Percentiles rank a stretch among this genome's conserved stretches.
These are phyloP conservation scores for Carlito syrichta DNA, from an alignment of 2,113 vertebrate species.

Conservation along the genomic window DNA sequence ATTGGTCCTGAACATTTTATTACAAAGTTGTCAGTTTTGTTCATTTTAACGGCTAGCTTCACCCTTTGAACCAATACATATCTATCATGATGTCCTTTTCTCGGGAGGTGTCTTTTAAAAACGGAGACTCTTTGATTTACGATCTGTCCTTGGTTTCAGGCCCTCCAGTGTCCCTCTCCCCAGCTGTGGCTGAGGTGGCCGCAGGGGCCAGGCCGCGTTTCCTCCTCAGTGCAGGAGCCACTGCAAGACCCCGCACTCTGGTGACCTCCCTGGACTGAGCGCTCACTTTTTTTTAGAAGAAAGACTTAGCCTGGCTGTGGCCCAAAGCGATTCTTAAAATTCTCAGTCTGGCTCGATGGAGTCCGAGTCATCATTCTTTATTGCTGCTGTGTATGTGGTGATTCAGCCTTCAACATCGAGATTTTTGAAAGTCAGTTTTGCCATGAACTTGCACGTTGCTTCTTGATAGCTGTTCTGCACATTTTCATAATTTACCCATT, in stretches of 20 bases:
- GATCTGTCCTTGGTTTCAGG: conserved; percentile 71
- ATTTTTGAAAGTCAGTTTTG: conserved; percentile 33
- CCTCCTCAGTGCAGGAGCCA: conserved; percentile 60
- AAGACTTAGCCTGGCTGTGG: neutral
- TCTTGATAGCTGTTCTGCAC: conserved; percentile 12
- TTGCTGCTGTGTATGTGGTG: conserved; percentile 1
- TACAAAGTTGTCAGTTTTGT: conserved; percentile 35
- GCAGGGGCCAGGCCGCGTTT: conserved; percentile 36
- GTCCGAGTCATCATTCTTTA: neutral
- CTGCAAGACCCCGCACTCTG: conserved; percentile 63
- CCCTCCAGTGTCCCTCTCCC: conserved; percentile 69
- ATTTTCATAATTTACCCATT: neutral
- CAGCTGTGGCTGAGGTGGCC: conserved; percentile 66
- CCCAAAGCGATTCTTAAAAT: conserved; percentile 34
- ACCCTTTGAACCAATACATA: conserved; percentile 53
- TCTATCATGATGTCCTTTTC: conserved; percentile 50
- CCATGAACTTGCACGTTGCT: conserved; percentile 26
- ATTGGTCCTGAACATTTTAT: conserved; percentile 80
- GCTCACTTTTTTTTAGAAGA: conserved; percentile 29
- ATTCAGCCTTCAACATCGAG: conserved; percentile 24
- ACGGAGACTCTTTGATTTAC: conserved; percentile 67
- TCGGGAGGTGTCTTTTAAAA: conserved; percentile 56
- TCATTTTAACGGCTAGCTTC: conserved; percentile 51
- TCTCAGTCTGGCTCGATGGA: conserved; percentile 44
- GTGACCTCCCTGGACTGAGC: conserved; percentile 61